Evolutionary conservation across 2,888 invertebrate genomes (phyloP), one percentile per base, ranked within the genome.

Genomic region (Apoda limacodes): DNA sequence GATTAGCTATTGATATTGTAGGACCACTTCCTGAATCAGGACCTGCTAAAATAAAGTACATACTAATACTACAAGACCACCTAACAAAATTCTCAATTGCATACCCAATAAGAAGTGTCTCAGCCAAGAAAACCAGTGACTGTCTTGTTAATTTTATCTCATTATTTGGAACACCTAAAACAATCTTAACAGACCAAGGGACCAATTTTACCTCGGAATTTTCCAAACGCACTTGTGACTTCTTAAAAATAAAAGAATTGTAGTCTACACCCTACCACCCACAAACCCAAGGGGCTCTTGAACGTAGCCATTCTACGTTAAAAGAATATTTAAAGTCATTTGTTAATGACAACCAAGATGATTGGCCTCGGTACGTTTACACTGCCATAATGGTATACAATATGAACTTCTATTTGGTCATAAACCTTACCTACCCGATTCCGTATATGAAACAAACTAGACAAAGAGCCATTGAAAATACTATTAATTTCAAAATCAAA

Each of bases 41-140:
- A 3, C 3, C 9, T 4, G 11, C 2, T 2, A 24, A 25, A 9
- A 13, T 24, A 7, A 30, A 17, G 5, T n/a, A n/a, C n/a, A n/a
- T n/a, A n/a, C n/a, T n/a, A n/a, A n/a, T n/a, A n/a, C n/a, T n/a
- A n/a, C n/a, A 24, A 15, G 7, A 30, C 25, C n/a, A n/a, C n/a
- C n/a, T n/a, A n/a, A 25, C 25, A 5, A 30, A 30, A 9, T 30
- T n/a, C 10, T 32, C 22, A 2, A 22, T 12, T 27, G 30, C 20
- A 2, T 37, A 21, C 13, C 33, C 20, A 1, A 20, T 30, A 3
- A 19, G 25, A 5, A 25, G n/a, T n/a, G 23, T 24, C 9, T 35
- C 46, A 0, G 39, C 42, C 2, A 40, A 42, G 34, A 41, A 42
- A 25, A 25, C 25, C 13, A 13, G 15, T 15, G 25, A 25, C 25